These are phyloP conservation scores for Eidolon helvum DNA, from an alignment of 2,113 vertebrate genomes.

Conservation along the genomic window DNA sequence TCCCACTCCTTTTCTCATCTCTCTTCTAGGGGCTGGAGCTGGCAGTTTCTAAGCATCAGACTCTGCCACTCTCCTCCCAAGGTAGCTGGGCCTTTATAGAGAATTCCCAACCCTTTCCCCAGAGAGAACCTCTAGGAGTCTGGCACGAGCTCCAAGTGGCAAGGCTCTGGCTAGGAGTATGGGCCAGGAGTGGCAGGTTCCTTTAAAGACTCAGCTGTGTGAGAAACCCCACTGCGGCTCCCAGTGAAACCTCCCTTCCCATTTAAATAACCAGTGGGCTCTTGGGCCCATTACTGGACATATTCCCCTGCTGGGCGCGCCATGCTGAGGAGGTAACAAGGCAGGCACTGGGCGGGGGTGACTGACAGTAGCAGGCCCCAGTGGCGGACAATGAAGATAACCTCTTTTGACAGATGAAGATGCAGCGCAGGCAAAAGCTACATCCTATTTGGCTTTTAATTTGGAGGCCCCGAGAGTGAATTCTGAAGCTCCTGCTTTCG, in stretches of 20 bases:
- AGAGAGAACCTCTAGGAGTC: background rate
- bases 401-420: slow-evolving; percentile 82
- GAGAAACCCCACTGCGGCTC: background rate
- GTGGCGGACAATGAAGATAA: slow-evolving; percentile 80
- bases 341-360: background rate
- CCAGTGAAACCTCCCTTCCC: background rate
- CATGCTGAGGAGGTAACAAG: background rate
- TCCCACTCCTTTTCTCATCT: background rate
- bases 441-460: slow-evolving; percentile 89
- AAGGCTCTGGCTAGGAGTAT: background rate
- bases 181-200: background rate
- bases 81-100: background rate
- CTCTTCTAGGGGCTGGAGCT: background rate
- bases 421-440: slow-evolving; percentile 83
- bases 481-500: slow-evolving; percentile 76
- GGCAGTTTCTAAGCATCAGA: background rate
- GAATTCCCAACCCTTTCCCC: background rate
- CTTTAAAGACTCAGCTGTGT: background rate
- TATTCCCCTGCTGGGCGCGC: background rate
- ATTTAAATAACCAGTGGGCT: background rate
- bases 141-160: background rate
- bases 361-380: slow-evolving; percentile 44
- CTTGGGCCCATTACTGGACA: background rate
- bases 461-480: slow-evolving; percentile 84
- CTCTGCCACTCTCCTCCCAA: background rate